A percentile compares a stretch with the other conserved stretches of the same genome.
phyloP scores from a whole-genome alignment of 2,113 vertebrate genomes.

The Aythya baeri region DNA sequence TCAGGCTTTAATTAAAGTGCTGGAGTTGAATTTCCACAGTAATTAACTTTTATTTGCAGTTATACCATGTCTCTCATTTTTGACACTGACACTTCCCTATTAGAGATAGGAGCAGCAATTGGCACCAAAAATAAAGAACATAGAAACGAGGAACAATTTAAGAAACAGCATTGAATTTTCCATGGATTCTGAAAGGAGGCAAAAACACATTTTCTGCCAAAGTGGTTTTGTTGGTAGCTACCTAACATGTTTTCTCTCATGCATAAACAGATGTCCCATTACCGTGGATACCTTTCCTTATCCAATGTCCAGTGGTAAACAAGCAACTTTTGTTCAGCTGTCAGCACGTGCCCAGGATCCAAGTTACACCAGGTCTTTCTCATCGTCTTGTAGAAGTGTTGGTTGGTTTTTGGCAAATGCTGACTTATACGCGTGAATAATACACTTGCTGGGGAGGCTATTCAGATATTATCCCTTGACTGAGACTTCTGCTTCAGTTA shows the following conservation, averaged over 20 bases:
- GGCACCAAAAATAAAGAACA: background rate
- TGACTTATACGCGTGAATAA: background rate
- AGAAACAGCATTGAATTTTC: background rate
- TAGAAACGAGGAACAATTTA: background rate
- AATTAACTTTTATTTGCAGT: constrained; percentile 70
- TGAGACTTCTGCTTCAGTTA: background rate
- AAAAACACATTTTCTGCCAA: background rate
- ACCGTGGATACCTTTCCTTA: background rate
- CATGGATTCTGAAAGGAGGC: background rate
- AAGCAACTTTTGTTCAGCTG: background rate
- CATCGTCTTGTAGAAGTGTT: background rate
- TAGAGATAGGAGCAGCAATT: constrained; percentile 6
- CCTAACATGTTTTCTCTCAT: background rate
- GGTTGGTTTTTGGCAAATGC: background rate
- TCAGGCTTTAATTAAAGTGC: constrained; percentile 70
- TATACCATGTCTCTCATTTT: constrained; percentile 42
- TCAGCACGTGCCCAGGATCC: background rate
- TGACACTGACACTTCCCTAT: constrained; percentile 34
- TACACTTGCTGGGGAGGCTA: background rate
- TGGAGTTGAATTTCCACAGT: constrained; percentile 57
- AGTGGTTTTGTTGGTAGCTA: background rate
- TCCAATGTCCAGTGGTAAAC: background rate
- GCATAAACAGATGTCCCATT: background rate
- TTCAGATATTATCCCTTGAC: background rate
- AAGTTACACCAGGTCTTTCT: background rate